Percentiles rank a stretch among this genome's conserved stretches.
phyloP scores from a whole-genome alignment of 2,888 invertebrate species.

The Dryomyza anilis region DNA sequence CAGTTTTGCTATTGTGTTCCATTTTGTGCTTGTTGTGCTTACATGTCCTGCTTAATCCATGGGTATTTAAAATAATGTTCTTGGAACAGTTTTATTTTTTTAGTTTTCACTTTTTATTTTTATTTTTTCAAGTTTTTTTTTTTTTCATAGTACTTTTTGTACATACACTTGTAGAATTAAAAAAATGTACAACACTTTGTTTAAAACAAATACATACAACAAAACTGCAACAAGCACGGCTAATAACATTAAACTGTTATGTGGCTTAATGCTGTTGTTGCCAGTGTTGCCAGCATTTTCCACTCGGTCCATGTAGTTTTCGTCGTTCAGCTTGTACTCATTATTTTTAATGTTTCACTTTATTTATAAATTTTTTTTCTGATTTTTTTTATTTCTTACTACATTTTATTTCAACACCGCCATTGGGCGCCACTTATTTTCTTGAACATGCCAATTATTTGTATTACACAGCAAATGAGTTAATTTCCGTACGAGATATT shows the following conservation, averaged over 20 bases:
- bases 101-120: background rate
- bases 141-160: background rate
- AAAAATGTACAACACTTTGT: background rate
- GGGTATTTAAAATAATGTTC: background rate
- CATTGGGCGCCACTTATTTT: background rate
- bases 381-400: background rate
- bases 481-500: background rate
- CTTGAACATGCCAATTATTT: conserved; percentile 8
- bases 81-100: background rate
- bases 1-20: no score
- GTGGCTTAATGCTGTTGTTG: conserved; percentile 4
- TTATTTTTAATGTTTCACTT: background rate
- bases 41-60: background rate
- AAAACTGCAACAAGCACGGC: conserved; percentile 14
- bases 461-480: background rate
- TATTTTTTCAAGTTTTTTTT: background rate
- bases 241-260: conserved; percentile 24
- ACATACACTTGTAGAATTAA: no score
- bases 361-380: background rate
- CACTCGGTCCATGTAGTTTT: background rate
- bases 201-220: conserved; percentile 1
- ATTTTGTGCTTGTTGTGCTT: no score
- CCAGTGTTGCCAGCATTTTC: background rate
- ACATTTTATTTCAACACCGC: background rate
- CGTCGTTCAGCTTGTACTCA: background rate